A percentile compares a stretch with the other conserved stretches of the same genome.
These are phyloP conservation scores for Brachionus manjavacas DNA, from an alignment of 1,140 invertebrate genomes.

Conservation along the genomic window DNA sequence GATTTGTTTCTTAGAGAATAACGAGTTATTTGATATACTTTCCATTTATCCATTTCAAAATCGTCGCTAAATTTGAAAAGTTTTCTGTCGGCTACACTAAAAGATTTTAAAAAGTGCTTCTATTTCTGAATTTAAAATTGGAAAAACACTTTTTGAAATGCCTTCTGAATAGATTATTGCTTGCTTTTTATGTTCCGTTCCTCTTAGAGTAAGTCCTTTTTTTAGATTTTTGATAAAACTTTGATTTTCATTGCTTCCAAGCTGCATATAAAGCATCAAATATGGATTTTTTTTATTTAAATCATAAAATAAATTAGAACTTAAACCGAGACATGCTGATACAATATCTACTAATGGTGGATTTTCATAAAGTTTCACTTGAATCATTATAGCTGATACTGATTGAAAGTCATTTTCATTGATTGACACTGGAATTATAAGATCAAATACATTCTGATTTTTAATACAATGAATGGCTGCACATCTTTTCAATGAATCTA, in stretches of 20 bases:
- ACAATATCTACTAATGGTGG: not conserved
- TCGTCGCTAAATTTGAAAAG: not conserved
- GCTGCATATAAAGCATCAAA: constrained; percentile 1
- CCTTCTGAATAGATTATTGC: constrained; percentile 9
- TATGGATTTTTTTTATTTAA: not conserved
- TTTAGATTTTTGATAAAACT: not conserved
- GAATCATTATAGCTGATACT: not conserved
- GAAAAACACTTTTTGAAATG: not conserved
- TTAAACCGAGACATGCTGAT: not conserved
- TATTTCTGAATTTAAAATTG: not conserved
- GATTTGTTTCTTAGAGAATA: not conserved
- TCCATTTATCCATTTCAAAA: not conserved
- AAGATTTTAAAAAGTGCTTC: not conserved
- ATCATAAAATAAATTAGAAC: not conserved
- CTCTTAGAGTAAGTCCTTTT: not conserved
- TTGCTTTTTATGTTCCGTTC: not conserved
- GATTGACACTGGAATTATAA: not conserved
- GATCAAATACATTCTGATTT: not conserved
- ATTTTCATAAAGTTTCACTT: not conserved
- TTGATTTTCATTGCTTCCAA: not conserved
- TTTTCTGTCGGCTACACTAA: not conserved
- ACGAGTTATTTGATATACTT: not conserved
- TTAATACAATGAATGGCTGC: not conserved
- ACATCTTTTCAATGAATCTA: not conserved
- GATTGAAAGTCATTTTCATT: not conserved